Conservation (phyloP, 1,140 invertebrate species). For the Coenobita brevimanus region DNA sequence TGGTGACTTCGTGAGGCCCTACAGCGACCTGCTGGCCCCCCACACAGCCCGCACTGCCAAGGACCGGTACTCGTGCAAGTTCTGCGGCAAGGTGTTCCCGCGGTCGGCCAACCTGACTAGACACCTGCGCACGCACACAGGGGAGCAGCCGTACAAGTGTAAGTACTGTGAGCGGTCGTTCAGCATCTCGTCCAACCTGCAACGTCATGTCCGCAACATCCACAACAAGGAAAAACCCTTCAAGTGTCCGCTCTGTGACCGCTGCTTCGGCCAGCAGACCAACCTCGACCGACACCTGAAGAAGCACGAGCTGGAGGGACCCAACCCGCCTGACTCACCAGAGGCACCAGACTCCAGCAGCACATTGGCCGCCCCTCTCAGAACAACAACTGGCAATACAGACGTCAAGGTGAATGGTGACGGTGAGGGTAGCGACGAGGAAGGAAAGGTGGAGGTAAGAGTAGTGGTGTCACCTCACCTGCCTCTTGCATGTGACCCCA, state of each 20-base stretch:
- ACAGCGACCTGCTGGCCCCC: slow-evolving; percentile 44
- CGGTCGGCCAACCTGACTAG: slow-evolving; percentile 73
- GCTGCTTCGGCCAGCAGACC: slow-evolving; percentile 98
- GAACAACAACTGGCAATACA: no score
- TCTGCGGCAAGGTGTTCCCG: slow-evolving; percentile 78
- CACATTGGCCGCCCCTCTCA: background rate
- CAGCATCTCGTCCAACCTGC: slow-evolving; percentile 61
- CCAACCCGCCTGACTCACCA: slow-evolving; percentile 68
- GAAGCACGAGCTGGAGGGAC: slow-evolving; percentile 86
- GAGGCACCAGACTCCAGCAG: slow-evolving; percentile 51
- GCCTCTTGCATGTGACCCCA: background rate
- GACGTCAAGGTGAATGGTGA: background rate
- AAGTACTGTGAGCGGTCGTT: slow-evolving; percentile 59
- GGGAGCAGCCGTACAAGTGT: slow-evolving; percentile 87
- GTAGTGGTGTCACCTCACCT: background rate
- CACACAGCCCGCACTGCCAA: slow-evolving; percentile 70
- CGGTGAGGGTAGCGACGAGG: background rate
- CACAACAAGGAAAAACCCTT: slow-evolving; percentile 81
- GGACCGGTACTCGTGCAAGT: slow-evolving; percentile 97
- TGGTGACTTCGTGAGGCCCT: slow-evolving; percentile 35
- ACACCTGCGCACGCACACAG: slow-evolving; percentile 95
- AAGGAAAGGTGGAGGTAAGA: background rate
- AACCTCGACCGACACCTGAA: slow-evolving; percentile 97
- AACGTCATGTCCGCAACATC: slow-evolving; percentile 56
- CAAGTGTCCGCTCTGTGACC: slow-evolving; percentile 76